Evolutionary conservation across 2,888 invertebrate genomes (phyloP).

Genomic region (Andrena hattorfiana): DNA sequence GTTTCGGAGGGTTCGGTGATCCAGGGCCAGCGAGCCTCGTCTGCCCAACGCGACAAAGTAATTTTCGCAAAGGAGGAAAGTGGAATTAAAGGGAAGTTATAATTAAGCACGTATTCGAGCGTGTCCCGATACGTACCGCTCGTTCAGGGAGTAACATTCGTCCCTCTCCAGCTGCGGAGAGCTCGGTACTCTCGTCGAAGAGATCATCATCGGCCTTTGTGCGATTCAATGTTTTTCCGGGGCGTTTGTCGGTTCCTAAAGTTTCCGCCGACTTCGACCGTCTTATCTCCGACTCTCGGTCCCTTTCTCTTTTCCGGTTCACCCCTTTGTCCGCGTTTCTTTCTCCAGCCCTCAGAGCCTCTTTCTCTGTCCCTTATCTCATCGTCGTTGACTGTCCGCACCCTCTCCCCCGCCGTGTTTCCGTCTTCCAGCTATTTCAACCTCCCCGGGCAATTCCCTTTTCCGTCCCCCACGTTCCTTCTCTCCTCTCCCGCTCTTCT

Average conservation of each 20-base stretch:
- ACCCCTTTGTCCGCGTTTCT: conserved; percentile 49
- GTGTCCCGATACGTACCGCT: background rate
- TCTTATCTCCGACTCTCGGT: conserved; percentile 30
- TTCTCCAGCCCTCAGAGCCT: conserved; percentile 12
- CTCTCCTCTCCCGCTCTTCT: background rate
- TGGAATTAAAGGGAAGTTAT: conserved; percentile 52
- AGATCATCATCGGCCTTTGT: conserved; percentile 61
- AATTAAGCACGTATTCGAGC: conserved; percentile 57
- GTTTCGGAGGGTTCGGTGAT: conserved; percentile 12
- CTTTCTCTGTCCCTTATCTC: conserved; percentile 48
- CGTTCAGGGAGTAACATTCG: conserved; percentile 45
- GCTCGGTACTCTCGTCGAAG: conserved; percentile 53
- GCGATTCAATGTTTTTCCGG: conserved; percentile 64
- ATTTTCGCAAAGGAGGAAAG: conserved; percentile 42
- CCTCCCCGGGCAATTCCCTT: conserved; percentile 55
- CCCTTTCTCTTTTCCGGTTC: conserved; percentile 41
- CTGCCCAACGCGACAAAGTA: conserved; percentile 54
- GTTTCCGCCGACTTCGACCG: conserved; percentile 58
- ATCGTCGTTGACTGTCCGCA: conserved; percentile 46
- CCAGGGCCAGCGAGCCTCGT: conserved; percentile 32
- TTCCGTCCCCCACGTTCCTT: conserved; percentile 1
- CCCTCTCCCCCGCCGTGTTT: conserved; percentile 25
- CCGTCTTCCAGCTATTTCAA: conserved; percentile 57
- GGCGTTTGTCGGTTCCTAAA: conserved; percentile 61
- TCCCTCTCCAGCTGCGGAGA: background rate